Evolutionary conservation across 2,888 invertebrate species (phyloP).

Genomic region (Dynastes grantii): DNA sequence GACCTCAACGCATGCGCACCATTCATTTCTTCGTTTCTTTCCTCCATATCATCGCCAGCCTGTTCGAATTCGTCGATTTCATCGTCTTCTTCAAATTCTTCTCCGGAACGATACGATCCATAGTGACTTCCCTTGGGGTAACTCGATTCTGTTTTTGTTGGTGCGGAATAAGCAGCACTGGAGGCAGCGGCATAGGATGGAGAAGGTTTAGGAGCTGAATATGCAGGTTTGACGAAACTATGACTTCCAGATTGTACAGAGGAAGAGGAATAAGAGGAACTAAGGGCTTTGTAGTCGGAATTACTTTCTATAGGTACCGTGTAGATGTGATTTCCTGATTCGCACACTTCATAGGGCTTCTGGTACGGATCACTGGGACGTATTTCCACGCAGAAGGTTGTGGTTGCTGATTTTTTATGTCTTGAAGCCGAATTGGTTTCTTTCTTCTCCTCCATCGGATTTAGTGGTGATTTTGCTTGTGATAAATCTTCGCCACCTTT

Average conservation of each 20-base stretch:
- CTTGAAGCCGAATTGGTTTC: conserved; percentile 53
- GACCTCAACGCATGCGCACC: conserved; percentile 52
- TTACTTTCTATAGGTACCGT: conserved; percentile 51
- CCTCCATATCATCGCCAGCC: conserved; percentile 52
- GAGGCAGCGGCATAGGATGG: conserved; percentile 50
- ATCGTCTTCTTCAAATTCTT: conserved; percentile 39
- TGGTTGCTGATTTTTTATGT: conserved; percentile 68
- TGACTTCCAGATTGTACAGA: conserved; percentile 38
- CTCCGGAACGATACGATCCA: conserved; percentile 50
- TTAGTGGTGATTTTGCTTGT: conserved; percentile 39
- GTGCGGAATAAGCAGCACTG: conserved; percentile 54
- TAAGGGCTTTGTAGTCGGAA: conserved; percentile 50
- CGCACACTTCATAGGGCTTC: conserved; percentile 68
- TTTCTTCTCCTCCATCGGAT: conserved; percentile 48
- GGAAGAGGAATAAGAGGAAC: conserved; percentile 48
- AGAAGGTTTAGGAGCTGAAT: conserved; percentile 49
- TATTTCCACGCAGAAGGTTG: conserved; percentile 72
- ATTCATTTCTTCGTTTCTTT: conserved; percentile 55
- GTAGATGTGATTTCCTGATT: conserved; percentile 58
- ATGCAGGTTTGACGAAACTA: conserved; percentile 46
- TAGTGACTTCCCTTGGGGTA: conserved; percentile 34
- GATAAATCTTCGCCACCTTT: conserved; percentile 31
- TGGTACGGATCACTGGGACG: conserved; percentile 67
- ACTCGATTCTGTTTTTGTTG: conserved; percentile 31
- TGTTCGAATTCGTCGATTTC: conserved; percentile 49